phyloP scores from a whole-genome alignment of 2,113 vertebrate species.

The Columbina picui region DNA sequence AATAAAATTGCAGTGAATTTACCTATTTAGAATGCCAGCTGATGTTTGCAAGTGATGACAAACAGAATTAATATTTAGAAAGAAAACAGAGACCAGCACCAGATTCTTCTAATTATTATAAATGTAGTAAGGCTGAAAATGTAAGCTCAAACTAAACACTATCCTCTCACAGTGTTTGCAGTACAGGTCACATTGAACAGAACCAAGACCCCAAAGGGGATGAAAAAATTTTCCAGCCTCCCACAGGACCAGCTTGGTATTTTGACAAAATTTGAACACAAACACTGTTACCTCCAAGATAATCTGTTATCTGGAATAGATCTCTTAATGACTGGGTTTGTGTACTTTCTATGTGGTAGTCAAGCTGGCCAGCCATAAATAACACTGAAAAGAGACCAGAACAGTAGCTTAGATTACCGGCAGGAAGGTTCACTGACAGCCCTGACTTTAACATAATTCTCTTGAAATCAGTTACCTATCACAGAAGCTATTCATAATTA shows the following conservation, averaged over 20 bases:
- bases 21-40: background rate
- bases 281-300: constrained; percentile 29
- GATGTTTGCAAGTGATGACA: background rate
- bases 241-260: background rate
- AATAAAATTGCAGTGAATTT: background rate
- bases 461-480: background rate
- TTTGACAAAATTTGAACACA: constrained; percentile 46
- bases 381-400: constrained; percentile 33
- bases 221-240: constrained; percentile 38
- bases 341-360: constrained; percentile 31
- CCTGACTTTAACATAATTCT: background rate
- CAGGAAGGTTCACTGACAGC: constrained; percentile 15
- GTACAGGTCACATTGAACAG: background rate
- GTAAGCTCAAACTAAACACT: background rate
- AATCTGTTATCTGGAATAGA: constrained; percentile 44
- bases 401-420: constrained; percentile 28
- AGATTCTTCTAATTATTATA: constrained; percentile 40
- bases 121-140: constrained; percentile 37
- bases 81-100: background rate
- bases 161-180: background rate
- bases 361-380: constrained; percentile 44
- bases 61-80: constrained; percentile 21
- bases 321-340: constrained; percentile 32
- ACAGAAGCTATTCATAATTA: background rate
- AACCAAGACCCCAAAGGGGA: constrained; percentile 1